A percentile compares a stretch with the other conserved stretches of the same genome.
Evolutionary conservation across 2,113 vertebrate species (phyloP).

Genomic region (Oreochromis tanganicae): DNA sequence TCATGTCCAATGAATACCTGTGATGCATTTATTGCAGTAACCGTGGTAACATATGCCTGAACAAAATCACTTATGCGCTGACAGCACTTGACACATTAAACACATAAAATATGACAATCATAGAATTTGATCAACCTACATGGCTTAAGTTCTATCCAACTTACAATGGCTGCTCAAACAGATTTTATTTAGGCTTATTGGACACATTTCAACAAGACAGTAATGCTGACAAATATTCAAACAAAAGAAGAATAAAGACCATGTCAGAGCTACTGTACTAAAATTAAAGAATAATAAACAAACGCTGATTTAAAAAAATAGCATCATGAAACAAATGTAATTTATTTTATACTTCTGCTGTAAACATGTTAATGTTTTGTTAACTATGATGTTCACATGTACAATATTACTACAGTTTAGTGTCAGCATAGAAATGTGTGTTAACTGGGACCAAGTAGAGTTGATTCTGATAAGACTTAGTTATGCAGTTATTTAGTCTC

Average conservation of each 20-base stretch:
- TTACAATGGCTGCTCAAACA: background rate
- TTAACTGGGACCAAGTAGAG: background rate
- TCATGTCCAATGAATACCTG: background rate
- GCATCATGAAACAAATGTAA: background rate
- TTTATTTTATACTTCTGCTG: background rate
- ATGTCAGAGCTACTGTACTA: background rate
- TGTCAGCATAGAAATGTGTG: too few relatives aligned
- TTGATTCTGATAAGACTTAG: background rate
- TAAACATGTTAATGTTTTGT: background rate
- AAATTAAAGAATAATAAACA: background rate
- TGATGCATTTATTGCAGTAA: background rate
- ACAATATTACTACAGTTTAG: background rate
- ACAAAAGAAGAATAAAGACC: accelerated
- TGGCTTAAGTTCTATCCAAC: background rate
- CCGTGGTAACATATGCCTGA: background rate
- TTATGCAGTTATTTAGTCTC: background rate
- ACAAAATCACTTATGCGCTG: background rate
- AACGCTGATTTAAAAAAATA: background rate
- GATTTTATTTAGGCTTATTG: background rate
- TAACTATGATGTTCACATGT: background rate
- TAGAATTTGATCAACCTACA: background rate
- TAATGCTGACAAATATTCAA: background rate
- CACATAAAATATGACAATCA: background rate
- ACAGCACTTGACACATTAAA: background rate
- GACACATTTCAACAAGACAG: background rate